Percentiles rank a stretch among this genome's conserved stretches.
These are phyloP conservation scores for Porites evermanni DNA, from an alignment of 92 coral and sea anemone species.

Conservation along the genomic window DNA sequence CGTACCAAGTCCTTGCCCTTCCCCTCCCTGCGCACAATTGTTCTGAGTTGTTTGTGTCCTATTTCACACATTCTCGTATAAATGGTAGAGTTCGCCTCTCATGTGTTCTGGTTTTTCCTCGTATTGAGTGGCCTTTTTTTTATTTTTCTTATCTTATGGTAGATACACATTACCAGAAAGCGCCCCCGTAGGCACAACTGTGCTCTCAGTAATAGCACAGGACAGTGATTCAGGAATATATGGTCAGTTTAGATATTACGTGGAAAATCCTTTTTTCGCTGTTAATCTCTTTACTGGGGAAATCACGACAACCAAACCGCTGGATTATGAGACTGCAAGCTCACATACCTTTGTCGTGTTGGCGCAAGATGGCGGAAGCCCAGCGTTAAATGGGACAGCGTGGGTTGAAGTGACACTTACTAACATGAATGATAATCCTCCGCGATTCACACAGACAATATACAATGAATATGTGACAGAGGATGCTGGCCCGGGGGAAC, in stretches of 20 bases:
- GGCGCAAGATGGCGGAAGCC: constrained; percentile 90
- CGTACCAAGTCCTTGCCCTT: too few species aligned
- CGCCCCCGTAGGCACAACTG: constrained; percentile 93
- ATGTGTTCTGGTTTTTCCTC: not conserved
- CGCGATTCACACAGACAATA: constrained; percentile 79
- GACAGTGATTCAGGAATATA: constrained; percentile 94
- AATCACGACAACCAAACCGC: constrained; percentile 67
- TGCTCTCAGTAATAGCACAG: constrained; percentile 84
- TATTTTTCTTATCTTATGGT: not conserved
- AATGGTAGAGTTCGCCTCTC: too few species aligned
- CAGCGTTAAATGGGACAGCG: constrained; percentile 81
- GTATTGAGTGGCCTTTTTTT: not conserved
- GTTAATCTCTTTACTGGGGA: constrained; percentile 92
- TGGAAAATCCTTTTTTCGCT: constrained; percentile 67
- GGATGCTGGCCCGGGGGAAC: constrained; percentile 83
- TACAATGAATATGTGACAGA: constrained; percentile 81
- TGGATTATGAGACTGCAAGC: constrained; percentile 82
- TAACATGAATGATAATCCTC: constrained; percentile 93
- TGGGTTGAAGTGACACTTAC: constrained; percentile 78
- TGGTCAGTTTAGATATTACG: constrained; percentile 81
- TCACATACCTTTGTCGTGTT: constrained; percentile 76
- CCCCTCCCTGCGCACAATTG: too few species aligned
- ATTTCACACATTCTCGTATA: too few species aligned
- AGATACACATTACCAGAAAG: constrained; percentile 85
- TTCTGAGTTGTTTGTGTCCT: too few species aligned